A percentile compares a stretch with the other conserved stretches of the same genome.
Evolutionary conservation across 2,888 invertebrate species (phyloP).

Genomic region (Muscina levida): DNA sequence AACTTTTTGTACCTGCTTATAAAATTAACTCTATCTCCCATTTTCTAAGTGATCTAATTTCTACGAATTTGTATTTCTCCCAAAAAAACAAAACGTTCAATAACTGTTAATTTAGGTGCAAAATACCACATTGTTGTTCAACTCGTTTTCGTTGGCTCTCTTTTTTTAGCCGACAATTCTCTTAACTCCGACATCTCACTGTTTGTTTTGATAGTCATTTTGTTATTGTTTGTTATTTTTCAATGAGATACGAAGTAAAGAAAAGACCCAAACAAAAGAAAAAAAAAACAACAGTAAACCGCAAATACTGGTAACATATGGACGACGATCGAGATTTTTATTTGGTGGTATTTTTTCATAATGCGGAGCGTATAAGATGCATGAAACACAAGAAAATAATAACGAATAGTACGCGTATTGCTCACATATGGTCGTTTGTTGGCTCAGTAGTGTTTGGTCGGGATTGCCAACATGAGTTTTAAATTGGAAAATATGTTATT

Average conservation of each 20-base stretch:
- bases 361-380: neutral
- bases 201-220: slow-evolving; percentile 44
- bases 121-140: slow-evolving; percentile 35
- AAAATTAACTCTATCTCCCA: no score
- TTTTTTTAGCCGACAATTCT: slow-evolving; percentile 14
- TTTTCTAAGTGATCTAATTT: no score
- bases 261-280: slow-evolving; percentile 26
- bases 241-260: slow-evolving; percentile 1
- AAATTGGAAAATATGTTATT: no score
- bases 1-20: no score
- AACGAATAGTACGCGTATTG: slow-evolving; percentile 23
- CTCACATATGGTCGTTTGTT: slow-evolving; percentile 4
- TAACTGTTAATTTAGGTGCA: slow-evolving; percentile 56
- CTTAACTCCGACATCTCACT: slow-evolving; percentile 37
- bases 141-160: slow-evolving; percentile 21
- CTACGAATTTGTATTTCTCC: no score
- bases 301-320: slow-evolving; percentile 39
- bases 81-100: slow-evolving; percentile 6
- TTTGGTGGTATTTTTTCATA: neutral
- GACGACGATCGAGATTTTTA: slow-evolving; percentile 25
- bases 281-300: slow-evolving; percentile 31
- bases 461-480: neutral
- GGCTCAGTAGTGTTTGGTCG: neutral
- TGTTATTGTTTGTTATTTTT: slow-evolving; percentile 26
- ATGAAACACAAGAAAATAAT: slow-evolving; percentile 11